Evolutionary conservation across 1,140 invertebrate species (phyloP).

Genomic region (Eumaeus atala): DNA sequence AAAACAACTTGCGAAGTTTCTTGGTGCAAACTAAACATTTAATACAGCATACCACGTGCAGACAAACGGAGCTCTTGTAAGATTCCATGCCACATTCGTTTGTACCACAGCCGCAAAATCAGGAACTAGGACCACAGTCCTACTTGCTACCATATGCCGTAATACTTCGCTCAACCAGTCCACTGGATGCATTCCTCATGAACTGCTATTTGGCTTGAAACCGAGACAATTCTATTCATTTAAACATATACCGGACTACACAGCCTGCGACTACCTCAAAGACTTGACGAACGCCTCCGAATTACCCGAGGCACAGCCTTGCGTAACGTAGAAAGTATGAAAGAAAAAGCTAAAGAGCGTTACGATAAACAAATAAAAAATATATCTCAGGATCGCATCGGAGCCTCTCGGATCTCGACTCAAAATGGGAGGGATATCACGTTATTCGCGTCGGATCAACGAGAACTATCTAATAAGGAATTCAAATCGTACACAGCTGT

Average conservation of each 20-base stretch:
- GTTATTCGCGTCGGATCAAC: slow-evolving; percentile 35
- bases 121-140: slow-evolving; percentile 65
- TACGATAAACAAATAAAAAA: slow-evolving; percentile 41
- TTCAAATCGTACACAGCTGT: slow-evolving; percentile 27
- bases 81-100: slow-evolving; percentile 52
- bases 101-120: slow-evolving; percentile 43
- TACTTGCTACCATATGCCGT: slow-evolving; percentile 58
- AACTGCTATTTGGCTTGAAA: slow-evolving; percentile 57
- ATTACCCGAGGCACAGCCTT: slow-evolving; percentile 28
- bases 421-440: slow-evolving; percentile 43
- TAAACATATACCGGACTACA: slow-evolving; percentile 31
- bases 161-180: slow-evolving; percentile 60
- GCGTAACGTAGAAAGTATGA: slow-evolving; percentile 33
- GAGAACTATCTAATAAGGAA: slow-evolving; percentile 37
- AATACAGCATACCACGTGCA: slow-evolving; percentile 59
- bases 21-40: slow-evolving; percentile 38
- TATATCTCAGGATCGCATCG: slow-evolving; percentile 27
- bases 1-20: slow-evolving; percentile 42
- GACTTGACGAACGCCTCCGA: slow-evolving; percentile 38
- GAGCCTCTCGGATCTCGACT: slow-evolving; percentile 35
- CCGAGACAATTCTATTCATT: slow-evolving; percentile 38
- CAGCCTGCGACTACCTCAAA: slow-evolving; percentile 34
- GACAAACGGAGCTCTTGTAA: slow-evolving; percentile 47
- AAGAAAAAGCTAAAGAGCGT: slow-evolving; percentile 38
- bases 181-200: slow-evolving; percentile 43